Evolutionary conservation across 2,113 vertebrate species (phyloP), one percentile per base, ranked within the genome.

Genomic region (Heterotilapia buettikoferi): DNA sequence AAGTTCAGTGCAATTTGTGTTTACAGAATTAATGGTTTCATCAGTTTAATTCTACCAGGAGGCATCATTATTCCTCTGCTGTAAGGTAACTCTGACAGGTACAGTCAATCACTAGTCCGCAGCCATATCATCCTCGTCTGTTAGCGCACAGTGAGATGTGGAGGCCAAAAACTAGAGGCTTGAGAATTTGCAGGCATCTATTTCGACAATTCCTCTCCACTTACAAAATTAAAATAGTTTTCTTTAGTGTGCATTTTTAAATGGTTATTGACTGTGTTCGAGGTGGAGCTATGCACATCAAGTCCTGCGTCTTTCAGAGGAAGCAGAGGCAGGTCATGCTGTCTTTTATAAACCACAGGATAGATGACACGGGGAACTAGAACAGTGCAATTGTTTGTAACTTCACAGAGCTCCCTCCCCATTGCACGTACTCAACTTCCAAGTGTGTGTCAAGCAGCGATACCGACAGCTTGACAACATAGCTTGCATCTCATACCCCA

Each of bases 1-100:
- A 96, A 96, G 96, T 96, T 96, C 94, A 95, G 86, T 92, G 93
- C 93, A 94, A 94, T 95, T 94, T 95, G 90, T 92, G 92, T 93
- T 94, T 86, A 89, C 90, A 90, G 87, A 95, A 95, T 94, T 91
- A 94, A 95, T 93, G 95, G 87, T 91, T 94, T 96, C 88, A 94
- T 94, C 91, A 87, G 83, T 89, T 56, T 93, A 90, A 94, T 94
- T 92, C 88, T 88, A 82, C 63, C 85, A 86, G 82, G 87, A 94
- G 92, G 80, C 86, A 33, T 90, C 90, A 88, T 94, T 90, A 91
- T 90, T 92, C 83, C 80, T 86, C 40, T 29, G 83, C 85, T 90
- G 81, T 52, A 73, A 93, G 91, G 91, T 91, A 93, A 80, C 73
- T 66, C 80, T 79, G 93, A 87, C 90, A 83, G 54, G 89, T 83